Evolutionary conservation across 2,113 vertebrate genomes (phyloP), one percentile per base, ranked within the genome.

Genomic region (Brienomyrus longianalis): DNA sequence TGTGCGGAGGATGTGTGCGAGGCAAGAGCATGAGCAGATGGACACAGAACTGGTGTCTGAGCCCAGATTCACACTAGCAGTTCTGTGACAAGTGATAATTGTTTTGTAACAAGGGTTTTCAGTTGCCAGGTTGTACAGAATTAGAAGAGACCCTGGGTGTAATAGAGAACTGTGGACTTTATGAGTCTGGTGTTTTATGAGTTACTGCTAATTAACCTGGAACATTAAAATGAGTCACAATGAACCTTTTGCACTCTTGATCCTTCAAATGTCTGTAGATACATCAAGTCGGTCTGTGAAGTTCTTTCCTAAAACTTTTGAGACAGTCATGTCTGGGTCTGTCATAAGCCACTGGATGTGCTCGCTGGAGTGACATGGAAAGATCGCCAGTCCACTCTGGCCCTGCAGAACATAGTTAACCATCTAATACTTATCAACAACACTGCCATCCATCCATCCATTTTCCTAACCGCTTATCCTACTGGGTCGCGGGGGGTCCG

Each of bases 11-110:
- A 87, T 56, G 85, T 54, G 50, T 35, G 48, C 1, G 6, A 56
- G 85, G 48, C 1, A 87, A 15, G 52, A 56, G 51, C 13, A 54
- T 21, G 51, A 87, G 27, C 85, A 87, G 85, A 87, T 87, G 85
- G 85, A 87, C 51, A 39, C 27, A 17, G 50, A 54, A 87, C 85
- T 54, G 51, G 31, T 87, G 48, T 87, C 85, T 39, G 51, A 35
- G 85, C 51, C 85, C 85, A 87, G 50, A 87, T 87, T 54, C 50
- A 43, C 51, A 39, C 85, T 35, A 52, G 48, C n/a, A 56, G 51
- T 87, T 56, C 85, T 87, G 51, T 87, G 51, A 87, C 85, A 87
- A 87, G 21, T 87, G 85, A 87, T 48, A 54, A 54, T 54, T 87
- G 85, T 87, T 87, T 87, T 27, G 85, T 54, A 54, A 87, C 50